These are phyloP conservation scores for Onthophagus sagittarius DNA, from an alignment of 2,888 invertebrate genomes.

Conservation along the genomic window DNA sequence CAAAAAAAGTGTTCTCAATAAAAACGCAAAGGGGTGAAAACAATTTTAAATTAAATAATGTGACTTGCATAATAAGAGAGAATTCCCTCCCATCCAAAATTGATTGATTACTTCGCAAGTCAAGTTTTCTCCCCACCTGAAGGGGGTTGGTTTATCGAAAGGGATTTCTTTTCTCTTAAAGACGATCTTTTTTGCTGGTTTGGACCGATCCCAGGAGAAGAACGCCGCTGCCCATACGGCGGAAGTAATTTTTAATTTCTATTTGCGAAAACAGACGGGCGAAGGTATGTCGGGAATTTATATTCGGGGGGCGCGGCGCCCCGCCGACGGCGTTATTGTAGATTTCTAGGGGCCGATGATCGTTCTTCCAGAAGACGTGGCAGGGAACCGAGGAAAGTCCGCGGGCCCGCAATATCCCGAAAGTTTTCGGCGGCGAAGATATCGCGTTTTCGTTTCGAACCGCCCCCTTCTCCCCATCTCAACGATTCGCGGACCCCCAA, in stretches of 20 bases:
- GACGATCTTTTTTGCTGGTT: background rate
- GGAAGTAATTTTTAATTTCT: conserved; percentile 48
- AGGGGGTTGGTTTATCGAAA: background rate
- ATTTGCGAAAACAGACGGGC: conserved; percentile 42
- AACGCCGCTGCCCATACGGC: conserved; percentile 36
- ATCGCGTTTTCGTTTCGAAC: conserved; percentile 10
- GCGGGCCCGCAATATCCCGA: conserved; percentile 30
- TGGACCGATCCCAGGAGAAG: conserved; percentile 7
- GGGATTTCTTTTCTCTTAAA: too few relatives aligned
- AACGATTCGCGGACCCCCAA: too few relatives aligned
- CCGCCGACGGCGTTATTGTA: conserved; percentile 20
- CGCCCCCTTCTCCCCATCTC: conserved; percentile 2
- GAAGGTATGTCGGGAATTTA: conserved; percentile 26
- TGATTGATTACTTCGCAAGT: conserved; percentile 3
- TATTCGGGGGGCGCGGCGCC: conserved; percentile 21
- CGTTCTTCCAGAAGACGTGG: conserved; percentile 26
- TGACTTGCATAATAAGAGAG: conserved; percentile 10
- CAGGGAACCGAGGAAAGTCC: conserved; percentile 31
- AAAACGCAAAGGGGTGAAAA: background rate
- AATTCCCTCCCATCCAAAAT: background rate
- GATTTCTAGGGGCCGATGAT: conserved; percentile 27
- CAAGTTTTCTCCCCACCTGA: background rate
- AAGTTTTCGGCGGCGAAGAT: conserved; percentile 26
- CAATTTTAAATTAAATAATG: conserved; percentile 10
- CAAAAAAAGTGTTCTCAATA: background rate